These are phyloP conservation scores for Prionace glauca DNA, from an alignment of 2,797 vertebrate species.

Conservation along the genomic window DNA sequence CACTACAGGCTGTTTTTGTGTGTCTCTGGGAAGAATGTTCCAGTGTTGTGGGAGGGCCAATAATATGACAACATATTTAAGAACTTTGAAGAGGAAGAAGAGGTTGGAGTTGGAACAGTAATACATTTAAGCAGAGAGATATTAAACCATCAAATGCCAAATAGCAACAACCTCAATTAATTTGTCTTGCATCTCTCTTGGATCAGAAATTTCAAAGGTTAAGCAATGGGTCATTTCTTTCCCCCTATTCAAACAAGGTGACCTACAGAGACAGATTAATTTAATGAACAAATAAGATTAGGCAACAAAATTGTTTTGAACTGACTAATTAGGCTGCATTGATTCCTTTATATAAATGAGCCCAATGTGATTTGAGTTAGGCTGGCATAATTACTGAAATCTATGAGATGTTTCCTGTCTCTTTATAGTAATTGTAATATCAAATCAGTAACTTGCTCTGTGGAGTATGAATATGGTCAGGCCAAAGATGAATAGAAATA, in stretches of 20 bases:
- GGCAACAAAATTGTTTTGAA: slow-evolving; percentile 19
- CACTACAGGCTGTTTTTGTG: background rate
- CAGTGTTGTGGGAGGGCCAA: background rate
- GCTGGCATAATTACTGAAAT: background rate
- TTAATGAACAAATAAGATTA: slow-evolving; percentile 32
- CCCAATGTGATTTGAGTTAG: slow-evolving; percentile 2
- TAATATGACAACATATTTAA: background rate
- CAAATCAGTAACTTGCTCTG: background rate
- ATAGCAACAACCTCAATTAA: background rate
- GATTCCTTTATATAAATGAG: slow-evolving; percentile 5
- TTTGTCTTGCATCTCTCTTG: background rate
- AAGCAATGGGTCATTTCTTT: slow-evolving; percentile 10
- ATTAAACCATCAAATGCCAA: background rate
- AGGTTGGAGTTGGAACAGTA: background rate
- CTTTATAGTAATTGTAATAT: background rate
- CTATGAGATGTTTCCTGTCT: slow-evolving; percentile 22
- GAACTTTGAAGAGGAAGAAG: background rate
- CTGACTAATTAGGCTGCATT: background rate
- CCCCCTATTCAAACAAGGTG: slow-evolving; percentile 21
- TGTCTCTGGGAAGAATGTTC: background rate
- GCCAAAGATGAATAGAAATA: background rate
- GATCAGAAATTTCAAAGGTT: slow-evolving; percentile 4
- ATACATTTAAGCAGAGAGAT: background rate
- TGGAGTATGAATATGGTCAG: background rate
- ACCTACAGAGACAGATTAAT: background rate